Evolutionary conservation across 1,140 invertebrate genomes (phyloP).

Genomic region (Aplysia californica): DNA sequence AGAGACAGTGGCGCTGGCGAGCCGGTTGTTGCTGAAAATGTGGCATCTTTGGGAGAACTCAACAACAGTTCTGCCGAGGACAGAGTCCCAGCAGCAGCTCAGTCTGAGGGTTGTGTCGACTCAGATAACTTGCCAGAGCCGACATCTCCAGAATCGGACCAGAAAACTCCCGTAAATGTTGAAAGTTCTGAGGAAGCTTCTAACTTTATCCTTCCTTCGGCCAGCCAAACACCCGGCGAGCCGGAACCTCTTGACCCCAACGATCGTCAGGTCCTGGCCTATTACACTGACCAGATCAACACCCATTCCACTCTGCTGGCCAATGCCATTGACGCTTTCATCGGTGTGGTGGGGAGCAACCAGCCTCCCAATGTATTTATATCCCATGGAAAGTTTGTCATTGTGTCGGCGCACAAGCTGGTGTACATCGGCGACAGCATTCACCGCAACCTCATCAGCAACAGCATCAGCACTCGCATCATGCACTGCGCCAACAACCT

Average conservation of each 20-base stretch:
- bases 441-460: conserved; percentile 78
- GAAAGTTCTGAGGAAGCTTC: conserved; percentile 5
- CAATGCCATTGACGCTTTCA: conserved; percentile 91
- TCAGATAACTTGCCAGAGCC: neutral
- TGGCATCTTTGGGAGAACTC: too few species aligned
- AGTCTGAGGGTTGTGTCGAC: too few species aligned
- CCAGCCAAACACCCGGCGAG: neutral
- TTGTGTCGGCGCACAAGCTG: conserved; percentile 90
- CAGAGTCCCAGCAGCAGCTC: too few species aligned
- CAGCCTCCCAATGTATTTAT: conserved; percentile 94
- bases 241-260: conserved; percentile 67
- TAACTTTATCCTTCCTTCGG: conserved; percentile 22
- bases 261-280: conserved; percentile 85
- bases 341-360: conserved; percentile 90
- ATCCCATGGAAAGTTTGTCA: conserved; percentile 93
- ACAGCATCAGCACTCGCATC: conserved; percentile 77
- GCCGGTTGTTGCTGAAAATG: neutral
- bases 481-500: conserved; percentile 84
- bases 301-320: conserved; percentile 86
- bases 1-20: conserved; percentile 11
- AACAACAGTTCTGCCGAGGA: neutral
- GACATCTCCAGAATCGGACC: conserved; percentile 19
- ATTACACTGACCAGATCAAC: conserved; percentile 86
- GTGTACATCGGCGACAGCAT: conserved; percentile 95
- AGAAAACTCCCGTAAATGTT: conserved; percentile 47